phyloP scores from a whole-genome alignment of 2,113 vertebrate genomes.

The Alaudala cheleensis region DNA sequence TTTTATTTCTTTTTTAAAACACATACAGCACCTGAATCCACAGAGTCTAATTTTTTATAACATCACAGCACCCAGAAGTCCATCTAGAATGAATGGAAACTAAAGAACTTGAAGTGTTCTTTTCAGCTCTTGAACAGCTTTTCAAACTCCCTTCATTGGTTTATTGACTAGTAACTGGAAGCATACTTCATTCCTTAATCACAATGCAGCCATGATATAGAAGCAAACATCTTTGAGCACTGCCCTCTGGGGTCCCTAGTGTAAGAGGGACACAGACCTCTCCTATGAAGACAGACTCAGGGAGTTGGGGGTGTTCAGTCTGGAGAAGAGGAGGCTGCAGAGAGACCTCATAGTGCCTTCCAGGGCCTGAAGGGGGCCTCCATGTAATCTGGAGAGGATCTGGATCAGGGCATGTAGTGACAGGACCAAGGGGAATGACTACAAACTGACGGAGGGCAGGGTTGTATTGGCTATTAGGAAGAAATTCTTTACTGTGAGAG shows the following conservation, averaged over 20 bases:
- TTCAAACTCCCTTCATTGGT: background rate
- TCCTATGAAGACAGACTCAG: background rate
- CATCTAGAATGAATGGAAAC: background rate
- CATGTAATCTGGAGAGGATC: background rate
- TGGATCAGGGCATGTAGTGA: background rate
- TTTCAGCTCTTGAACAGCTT: too few species aligned
- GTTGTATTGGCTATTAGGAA: background rate
- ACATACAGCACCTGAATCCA: background rate
- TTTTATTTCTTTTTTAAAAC: background rate
- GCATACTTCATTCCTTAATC: background rate
- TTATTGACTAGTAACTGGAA: background rate
- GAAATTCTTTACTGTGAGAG: background rate
- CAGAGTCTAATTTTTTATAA: background rate
- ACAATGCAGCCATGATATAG: background rate
- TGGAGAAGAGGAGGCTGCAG: background rate
- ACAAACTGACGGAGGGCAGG: background rate
- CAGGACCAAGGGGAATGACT: background rate
- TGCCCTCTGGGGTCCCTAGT: background rate
- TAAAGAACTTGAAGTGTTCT: background rate
- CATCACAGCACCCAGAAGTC: background rate
- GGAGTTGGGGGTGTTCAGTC: background rate
- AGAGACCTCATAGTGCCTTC: background rate
- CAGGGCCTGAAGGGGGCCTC: background rate
- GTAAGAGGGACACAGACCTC: background rate
- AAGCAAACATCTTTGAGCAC: background rate